These are phyloP conservation scores for Euura lappo DNA, from an alignment of 1,140 invertebrate genomes.

Conservation along the genomic window DNA sequence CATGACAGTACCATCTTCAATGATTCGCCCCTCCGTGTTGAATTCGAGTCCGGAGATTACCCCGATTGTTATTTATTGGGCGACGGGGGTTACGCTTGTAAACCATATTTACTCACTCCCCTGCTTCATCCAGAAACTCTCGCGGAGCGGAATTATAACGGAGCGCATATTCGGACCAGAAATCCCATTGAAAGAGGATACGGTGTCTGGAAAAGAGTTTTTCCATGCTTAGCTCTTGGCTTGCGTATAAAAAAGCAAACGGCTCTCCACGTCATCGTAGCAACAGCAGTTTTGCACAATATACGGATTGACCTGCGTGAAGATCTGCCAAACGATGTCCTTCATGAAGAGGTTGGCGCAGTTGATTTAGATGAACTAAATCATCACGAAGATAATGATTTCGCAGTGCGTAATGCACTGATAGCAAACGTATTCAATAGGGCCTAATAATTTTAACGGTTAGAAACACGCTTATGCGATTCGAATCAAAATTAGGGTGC, in stretches of 20 bases:
- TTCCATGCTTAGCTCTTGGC: conserved; percentile 53
- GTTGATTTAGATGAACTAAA: no score
- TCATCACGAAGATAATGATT: no score
- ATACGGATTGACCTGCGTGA: conserved; percentile 10
- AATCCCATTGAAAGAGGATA: conserved; percentile 52
- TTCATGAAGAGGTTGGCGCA: no score
- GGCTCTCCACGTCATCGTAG: conserved; percentile 37
- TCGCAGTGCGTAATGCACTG: no score
- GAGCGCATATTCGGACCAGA: conserved; percentile 50
- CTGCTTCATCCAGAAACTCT: conserved; percentile 31
- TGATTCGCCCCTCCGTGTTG: conserved; percentile 24
- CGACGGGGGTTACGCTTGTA: conserved; percentile 40
- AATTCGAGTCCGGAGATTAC: conserved; percentile 31
- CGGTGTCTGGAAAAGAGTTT: conserved; percentile 52
- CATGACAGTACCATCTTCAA: conserved; percentile 50
- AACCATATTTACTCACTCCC: conserved; percentile 38
- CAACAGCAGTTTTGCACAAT: conserved; percentile 35
- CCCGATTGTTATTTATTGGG: conserved; percentile 38
- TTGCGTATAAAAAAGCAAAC: conserved; percentile 34
- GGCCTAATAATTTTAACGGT: no score
- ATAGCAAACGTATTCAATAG: no score
- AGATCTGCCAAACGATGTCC: no score
- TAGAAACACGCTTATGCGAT: no score
- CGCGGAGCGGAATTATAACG: conserved; percentile 46
- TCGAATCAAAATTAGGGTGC: no score